phyloP scores from a whole-genome alignment of 2,797 vertebrate genomes.

The Podarcis lilfordi region DNA sequence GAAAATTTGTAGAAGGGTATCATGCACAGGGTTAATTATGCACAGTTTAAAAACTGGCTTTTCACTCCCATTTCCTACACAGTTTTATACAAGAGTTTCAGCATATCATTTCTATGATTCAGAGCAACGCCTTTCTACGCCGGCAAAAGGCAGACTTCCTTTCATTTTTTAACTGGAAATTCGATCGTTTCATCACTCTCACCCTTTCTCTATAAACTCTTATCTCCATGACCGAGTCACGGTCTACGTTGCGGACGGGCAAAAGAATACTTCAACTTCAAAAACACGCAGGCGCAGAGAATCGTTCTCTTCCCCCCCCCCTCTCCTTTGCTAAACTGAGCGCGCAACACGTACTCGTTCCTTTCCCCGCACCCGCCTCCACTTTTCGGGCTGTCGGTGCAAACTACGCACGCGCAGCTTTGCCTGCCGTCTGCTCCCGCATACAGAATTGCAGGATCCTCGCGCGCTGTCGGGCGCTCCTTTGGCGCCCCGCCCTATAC shows the following conservation, averaged over 20 bases:
- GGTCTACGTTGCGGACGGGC: background rate
- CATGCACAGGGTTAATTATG: no score
- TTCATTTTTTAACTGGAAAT: background rate
- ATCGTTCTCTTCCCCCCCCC: rapidly evolving
- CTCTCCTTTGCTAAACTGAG: no score
- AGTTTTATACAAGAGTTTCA: background rate
- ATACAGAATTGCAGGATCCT: background rate
- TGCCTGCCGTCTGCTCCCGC: no score
- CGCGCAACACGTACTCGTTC: background rate
- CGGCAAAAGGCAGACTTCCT: no score
- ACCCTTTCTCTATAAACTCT: background rate
- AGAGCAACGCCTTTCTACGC: background rate
- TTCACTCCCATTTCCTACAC: background rate
- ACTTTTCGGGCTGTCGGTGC: background rate
- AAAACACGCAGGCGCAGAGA: background rate
- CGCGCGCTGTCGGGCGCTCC: background rate
- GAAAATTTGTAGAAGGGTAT: background rate
- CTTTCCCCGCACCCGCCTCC: no score
- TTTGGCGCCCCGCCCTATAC: background rate
- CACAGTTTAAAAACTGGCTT: background rate
- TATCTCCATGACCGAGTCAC: background rate
- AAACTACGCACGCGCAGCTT: background rate
- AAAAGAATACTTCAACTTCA: background rate
- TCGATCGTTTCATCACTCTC: background rate
- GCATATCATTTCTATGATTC: no score